Conservation (phyloP, 2,113 vertebrate genomes). For the Lynx canadensis region DNA sequence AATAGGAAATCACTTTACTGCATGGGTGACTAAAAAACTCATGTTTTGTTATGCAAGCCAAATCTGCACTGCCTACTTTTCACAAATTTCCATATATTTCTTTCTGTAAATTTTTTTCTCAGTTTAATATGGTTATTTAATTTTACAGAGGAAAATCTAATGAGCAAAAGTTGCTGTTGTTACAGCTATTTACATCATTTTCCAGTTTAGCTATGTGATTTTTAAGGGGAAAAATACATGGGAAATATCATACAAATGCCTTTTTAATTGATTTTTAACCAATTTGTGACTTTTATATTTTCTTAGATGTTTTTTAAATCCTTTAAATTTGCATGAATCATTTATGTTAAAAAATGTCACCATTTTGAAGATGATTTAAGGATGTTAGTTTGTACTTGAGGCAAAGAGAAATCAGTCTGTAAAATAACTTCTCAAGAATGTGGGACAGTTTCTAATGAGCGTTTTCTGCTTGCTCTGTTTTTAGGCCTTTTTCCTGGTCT, state of each 20-base stretch:
- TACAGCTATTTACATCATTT: neutral
- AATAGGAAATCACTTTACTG: neutral
- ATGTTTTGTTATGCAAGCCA: neutral
- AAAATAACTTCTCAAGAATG: neutral
- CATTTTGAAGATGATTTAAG: neutral
- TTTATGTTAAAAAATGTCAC: neutral
- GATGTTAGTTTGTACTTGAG: constrained; percentile 5
- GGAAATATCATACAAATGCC: neutral
- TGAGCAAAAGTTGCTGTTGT: neutral
- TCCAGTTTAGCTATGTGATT: neutral
- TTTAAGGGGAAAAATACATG: neutral
- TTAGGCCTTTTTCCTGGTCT: constrained; percentile 98
- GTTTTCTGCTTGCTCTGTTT: constrained; percentile 67
- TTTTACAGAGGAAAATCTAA: neutral
- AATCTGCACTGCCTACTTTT: neutral
- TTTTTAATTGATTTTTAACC: constrained; percentile 27
- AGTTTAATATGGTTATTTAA: neutral
- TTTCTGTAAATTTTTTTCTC: neutral
- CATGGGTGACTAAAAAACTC: neutral
- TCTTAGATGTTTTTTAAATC: neutral
- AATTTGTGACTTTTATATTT: neutral
- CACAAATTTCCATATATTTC: neutral
- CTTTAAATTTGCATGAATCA: neutral
- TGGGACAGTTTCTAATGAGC: neutral
- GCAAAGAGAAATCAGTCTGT: neutral